A percentile compares a stretch with the other conserved stretches of the same genome.
Evolutionary conservation across 2,888 invertebrate species (phyloP).

Genomic region (Tetranychus piercei): DNA sequence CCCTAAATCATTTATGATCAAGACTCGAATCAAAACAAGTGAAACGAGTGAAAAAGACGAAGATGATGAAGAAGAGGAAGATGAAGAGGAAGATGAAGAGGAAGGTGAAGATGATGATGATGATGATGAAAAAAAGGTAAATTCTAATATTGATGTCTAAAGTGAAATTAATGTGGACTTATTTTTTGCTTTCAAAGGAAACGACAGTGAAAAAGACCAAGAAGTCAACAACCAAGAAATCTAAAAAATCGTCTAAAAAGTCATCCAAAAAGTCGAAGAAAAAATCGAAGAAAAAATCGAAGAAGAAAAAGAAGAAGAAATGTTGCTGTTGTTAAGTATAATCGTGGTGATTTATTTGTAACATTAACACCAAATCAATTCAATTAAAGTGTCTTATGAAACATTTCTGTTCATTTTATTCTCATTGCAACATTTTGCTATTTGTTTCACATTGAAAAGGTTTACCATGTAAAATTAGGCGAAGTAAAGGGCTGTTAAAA

Average conservation of each 20-base stretch:
- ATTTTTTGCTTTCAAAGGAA: neutral
- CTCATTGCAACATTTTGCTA: neutral
- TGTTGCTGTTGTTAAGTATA: neutral
- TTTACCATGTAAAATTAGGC: neutral
- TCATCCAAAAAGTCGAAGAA: neutral
- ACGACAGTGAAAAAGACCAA: neutral
- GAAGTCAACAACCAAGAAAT: neutral
- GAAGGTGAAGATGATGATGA: too few relatives aligned
- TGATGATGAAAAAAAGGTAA: too few relatives aligned
- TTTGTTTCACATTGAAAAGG: neutral
- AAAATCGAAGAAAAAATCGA: neutral
- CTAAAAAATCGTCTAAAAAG: neutral
- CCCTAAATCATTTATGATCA: neutral
- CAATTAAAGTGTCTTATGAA: neutral
- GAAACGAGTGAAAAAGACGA: neutral
- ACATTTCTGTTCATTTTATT: neutral
- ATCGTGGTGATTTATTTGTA: neutral
- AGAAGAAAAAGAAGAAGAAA: neutral
- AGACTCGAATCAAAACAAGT: neutral
- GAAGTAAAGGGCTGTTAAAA: neutral
- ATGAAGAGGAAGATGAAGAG: neutral
- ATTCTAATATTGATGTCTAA: too few relatives aligned
- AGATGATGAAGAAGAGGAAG: neutral
- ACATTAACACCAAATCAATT: neutral
- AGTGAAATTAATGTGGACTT: too few relatives aligned